Conservation (phyloP, 2,888 invertebrate genomes). For the Scaptomyza flava region DNA sequence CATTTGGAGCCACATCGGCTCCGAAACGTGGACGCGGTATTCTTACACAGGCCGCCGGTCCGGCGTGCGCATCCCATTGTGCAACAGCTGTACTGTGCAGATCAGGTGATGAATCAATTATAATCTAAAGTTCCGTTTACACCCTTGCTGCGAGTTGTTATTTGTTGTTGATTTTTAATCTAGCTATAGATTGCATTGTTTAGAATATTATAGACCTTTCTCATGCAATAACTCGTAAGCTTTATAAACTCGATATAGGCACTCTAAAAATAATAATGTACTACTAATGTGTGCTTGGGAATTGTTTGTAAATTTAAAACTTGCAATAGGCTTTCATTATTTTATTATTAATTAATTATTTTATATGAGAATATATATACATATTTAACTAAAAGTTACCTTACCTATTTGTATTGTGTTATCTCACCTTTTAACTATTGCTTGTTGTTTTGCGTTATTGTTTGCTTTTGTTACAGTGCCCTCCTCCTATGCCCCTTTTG, state of each 20-base stretch:
- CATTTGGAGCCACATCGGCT: constrained; percentile 90
- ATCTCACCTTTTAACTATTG: constrained; percentile 21
- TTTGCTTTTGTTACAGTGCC: constrained; percentile 45
- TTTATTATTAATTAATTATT: no score
- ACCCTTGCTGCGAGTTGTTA: constrained; percentile 9
- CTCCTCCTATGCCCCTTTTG: constrained; percentile 24
- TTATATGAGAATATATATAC: no score
- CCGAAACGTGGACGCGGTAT: constrained; percentile 95
- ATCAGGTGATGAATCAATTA: constrained; percentile 89
- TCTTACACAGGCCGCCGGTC: constrained; percentile 91
- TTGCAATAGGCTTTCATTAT: not conserved
- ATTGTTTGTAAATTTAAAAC: not conserved
- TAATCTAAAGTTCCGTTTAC: constrained; percentile 13
- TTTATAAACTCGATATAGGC: no score
- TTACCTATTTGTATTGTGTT: constrained; percentile 7
- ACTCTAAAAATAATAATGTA: no score
- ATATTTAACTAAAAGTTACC: not conserved
- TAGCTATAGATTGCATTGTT: not conserved
- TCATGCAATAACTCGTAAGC: no score
- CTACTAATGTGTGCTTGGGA: no score
- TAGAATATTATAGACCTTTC: not conserved
- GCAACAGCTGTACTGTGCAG: constrained; percentile 95
- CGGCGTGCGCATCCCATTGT: constrained; percentile 94
- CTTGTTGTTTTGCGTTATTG: constrained; percentile 32
- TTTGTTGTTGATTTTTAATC: constrained; percentile 16